Conservation (phyloP, 1,140 invertebrate species). For the Hycleus cichorii region DNA sequence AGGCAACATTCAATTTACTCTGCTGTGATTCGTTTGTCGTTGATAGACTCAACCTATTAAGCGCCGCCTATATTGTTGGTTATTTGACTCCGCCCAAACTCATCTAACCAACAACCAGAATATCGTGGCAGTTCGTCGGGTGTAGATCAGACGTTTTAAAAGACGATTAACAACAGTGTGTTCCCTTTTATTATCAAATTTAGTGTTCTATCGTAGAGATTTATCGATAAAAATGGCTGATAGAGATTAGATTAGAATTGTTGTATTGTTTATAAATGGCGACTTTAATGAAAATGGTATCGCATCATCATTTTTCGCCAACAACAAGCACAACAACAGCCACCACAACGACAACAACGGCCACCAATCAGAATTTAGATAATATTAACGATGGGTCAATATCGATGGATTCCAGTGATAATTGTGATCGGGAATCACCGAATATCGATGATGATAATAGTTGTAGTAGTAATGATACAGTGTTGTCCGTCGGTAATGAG, state of each 20-base stretch:
- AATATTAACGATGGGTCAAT: constrained; percentile 33
- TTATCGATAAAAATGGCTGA: no score
- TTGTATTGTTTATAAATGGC: constrained; percentile 26
- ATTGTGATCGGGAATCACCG: constrained; percentile 32
- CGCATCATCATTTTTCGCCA: constrained; percentile 24
- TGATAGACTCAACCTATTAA: constrained; percentile 4
- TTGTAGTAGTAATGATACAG: constrained; percentile 59
- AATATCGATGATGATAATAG: constrained; percentile 43
- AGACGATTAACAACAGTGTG: not conserved
- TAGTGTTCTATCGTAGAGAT: no score
- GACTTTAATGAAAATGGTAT: constrained; percentile 24
- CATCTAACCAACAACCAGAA: constrained; percentile 29
- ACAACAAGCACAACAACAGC: constrained; percentile 5
- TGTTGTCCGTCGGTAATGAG: constrained; percentile 59
- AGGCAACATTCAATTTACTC: constrained; percentile 16
- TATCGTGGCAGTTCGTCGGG: constrained; percentile 31
- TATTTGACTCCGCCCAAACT: constrained; percentile 30
- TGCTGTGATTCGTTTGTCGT: constrained; percentile 22
- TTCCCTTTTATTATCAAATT: not conserved
- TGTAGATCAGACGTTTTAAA: constrained; percentile 27
- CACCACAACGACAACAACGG: not conserved
- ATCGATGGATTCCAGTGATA: constrained; percentile 38
- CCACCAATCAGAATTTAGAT: constrained; percentile 29
- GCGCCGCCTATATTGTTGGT: not conserved
- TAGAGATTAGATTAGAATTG: no score